Base-by-base conservation (phyloP, 2,113 vertebrate species). In the Apus apus region DNA sequence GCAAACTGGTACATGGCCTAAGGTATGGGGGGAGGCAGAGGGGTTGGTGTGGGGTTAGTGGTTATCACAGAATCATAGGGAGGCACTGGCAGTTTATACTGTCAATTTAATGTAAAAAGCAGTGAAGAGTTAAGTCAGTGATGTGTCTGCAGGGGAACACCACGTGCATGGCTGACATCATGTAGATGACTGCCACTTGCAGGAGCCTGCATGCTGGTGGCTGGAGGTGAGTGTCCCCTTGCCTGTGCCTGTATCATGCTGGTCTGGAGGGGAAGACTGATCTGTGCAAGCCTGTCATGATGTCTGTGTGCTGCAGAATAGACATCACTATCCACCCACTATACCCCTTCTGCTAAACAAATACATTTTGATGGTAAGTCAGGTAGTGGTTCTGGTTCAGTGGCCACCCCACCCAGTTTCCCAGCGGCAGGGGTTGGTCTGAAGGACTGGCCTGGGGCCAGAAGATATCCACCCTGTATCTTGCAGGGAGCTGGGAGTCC, bases 91-190 rank as follows among this genome's bases (percentile, higher is more conserved):
- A 54, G 27, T 17, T 70, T 56, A 14, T 19, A 50, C 20, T 8
- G 26, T 29, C 2, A 11, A 40, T 48, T 38, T 54, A 34, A 40
- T 48, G 45, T 54, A 34, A 65, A 85, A 91, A 82, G 65, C 56
- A 73, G 38, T 50, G 17, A 54, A 38, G 30, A 76, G 46, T 32
- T 40, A 61, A 53, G n/a, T n/a, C 75, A 56, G 16, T 20, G 51
- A 27, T 21, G 30, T 0, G 2, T 34, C 77, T 7, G 27, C 20
- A 18, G 51, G 50, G 62, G 34, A 32, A 15, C 40, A 26, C 17
- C 51, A 8, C 6, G 1, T 3, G 26, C 46, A 27, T 6, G 48
- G 29, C 51, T 43, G 29, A 34, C 8, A 10, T 20, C 1, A 0
- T 2, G 3, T 8, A 53, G 68, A 34, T 13, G 67, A 32, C 45